phyloP scores from a whole-genome alignment of 1,140 invertebrate species.

The Macrotrachela quadricornifera region DNA sequence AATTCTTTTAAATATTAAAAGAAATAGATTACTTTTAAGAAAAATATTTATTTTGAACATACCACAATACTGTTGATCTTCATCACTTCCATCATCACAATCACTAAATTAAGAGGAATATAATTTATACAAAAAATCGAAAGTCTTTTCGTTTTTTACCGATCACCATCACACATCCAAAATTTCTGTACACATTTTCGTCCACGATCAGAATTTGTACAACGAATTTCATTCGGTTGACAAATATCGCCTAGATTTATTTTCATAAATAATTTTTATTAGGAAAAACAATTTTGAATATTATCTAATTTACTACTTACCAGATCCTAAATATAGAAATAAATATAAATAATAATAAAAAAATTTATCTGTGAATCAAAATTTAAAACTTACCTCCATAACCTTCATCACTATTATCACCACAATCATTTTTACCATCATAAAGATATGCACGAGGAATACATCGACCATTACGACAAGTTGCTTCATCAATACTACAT shows the following conservation, averaged over 20 bases:
- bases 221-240: neutral
- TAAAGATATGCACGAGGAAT: slow-evolving; percentile 31
- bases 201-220: neutral
- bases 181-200: slow-evolving; percentile 56
- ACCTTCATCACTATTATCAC: slow-evolving; percentile 66
- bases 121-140: no score
- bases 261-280: no score
- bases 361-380: neutral
- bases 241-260: neutral
- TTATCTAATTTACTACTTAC: slow-evolving; percentile 1
- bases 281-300: neutral
- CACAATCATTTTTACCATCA: slow-evolving; percentile 58
- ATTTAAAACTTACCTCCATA: slow-evolving; percentile 41
- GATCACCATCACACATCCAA: slow-evolving; percentile 69
- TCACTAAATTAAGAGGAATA: slow-evolving; percentile 37
- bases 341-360: neutral
- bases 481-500: slow-evolving; percentile 6
- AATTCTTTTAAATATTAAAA: neutral
- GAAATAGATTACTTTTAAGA: neutral
- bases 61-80: slow-evolving; percentile 10
- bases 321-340: neutral
- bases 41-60: neutral
- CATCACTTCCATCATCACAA: slow-evolving; percentile 60
- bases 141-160: no score
- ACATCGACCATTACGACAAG: slow-evolving; percentile 8